Evolutionary conservation across 2,888 invertebrate species (phyloP), one percentile per base, ranked within the genome.

Genomic region (Cephus rjabovi): DNA sequence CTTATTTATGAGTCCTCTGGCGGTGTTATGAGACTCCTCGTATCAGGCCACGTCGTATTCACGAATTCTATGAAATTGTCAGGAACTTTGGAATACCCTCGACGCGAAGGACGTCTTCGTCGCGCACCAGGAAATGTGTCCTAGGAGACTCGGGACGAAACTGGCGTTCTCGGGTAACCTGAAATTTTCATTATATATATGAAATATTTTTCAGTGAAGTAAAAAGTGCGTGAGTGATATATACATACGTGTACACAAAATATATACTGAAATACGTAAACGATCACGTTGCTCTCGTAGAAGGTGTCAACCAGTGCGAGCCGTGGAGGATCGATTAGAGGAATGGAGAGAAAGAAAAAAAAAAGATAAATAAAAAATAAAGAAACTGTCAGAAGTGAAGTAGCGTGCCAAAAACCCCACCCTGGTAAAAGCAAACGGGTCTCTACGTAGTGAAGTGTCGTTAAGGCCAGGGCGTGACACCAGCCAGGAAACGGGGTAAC

Each of bases 401-500:
- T 56, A 34, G 30, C 69, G 76, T 82, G 82, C 82, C 82, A 82
- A 82, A 81, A 81, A 81, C 68, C 76, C 77, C 77, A 73, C 79
- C 80, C 79, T 35, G 78, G 76, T 40, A 30, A 78, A 73, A 76
- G 34, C 76, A 71, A 74, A 80, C 80, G 79, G 80, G 80, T 79
- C 75, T 74, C 76, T 80, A 71, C 69, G 56, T 34, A 73, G 34
- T 79, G 74, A 75, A 76, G 74, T 73, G 74, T 79, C 77, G 79
- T 79, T 81, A 75, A 78, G 70, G 74, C 40, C 34, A 31, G 35
- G 23, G 11, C 12, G 40, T 40, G 40, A 68, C 74, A 83, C 83
- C 83, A 75, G 77, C 77, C 79, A 78, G 81, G 75, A 84, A 84
- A 82, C 83, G 82, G 80, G 83, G 83, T 84, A 84, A 84, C 83